Percentiles rank a stretch among this genome's conserved stretches.
These are phyloP conservation scores for Drosophila orosa DNA, from an alignment of 1,140 invertebrate species.

Conservation along the genomic window DNA sequence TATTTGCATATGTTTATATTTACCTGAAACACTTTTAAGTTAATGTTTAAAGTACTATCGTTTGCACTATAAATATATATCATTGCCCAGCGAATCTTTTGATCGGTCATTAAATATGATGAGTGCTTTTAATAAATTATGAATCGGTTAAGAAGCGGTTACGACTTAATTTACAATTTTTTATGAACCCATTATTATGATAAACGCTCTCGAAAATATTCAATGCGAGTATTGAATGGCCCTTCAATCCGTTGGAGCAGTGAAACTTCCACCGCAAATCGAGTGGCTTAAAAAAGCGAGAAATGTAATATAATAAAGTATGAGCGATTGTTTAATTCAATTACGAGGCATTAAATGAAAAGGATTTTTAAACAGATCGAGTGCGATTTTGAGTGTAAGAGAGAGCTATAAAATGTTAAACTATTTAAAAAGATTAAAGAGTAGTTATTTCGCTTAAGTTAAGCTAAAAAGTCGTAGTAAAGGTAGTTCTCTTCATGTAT, in stretches of 20 bases:
- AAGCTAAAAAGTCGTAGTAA: not conserved
- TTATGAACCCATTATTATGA: constrained; percentile 13
- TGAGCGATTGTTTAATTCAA: constrained; percentile 7
- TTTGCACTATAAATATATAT: not conserved
- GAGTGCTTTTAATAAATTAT: constrained; percentile 16
- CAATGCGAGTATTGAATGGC: not conserved
- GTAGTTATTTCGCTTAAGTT: too few relatives aligned
- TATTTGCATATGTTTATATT: too few relatives aligned
- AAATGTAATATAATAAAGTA: not conserved
- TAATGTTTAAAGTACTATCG: not conserved
- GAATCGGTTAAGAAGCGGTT: constrained; percentile 34
- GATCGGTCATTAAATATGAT: constrained; percentile 22
- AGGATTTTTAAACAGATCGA: not conserved
- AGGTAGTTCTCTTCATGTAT: too few relatives aligned
- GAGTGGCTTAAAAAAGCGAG: not conserved
- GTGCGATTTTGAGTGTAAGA: not conserved
- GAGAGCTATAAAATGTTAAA: not conserved
- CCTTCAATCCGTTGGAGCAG: not conserved
- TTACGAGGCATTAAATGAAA: not conserved
- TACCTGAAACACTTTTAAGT: not conserved
- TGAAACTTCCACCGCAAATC: constrained; percentile 14
- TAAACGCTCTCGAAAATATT: constrained; percentile 13
- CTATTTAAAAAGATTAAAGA: too few relatives aligned
- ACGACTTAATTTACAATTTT: constrained; percentile 29
- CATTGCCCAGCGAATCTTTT: not conserved